These are phyloP conservation scores for Alaudala cheleensis DNA, from an alignment of 2,113 vertebrate species.

Conservation along the genomic window DNA sequence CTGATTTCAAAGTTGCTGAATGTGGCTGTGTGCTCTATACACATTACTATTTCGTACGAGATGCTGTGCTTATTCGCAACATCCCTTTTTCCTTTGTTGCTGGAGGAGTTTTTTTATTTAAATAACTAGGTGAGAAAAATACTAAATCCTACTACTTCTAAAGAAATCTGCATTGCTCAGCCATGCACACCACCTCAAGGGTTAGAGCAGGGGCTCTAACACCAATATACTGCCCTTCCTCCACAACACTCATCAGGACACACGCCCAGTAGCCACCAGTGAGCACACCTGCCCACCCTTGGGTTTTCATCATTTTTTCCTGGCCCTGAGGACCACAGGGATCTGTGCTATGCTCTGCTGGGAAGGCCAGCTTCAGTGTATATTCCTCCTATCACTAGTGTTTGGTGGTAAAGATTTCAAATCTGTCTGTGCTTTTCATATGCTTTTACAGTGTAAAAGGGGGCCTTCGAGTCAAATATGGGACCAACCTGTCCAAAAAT, in stretches of 20 bases:
- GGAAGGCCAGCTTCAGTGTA: neutral
- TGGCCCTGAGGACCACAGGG: rapidly evolving
- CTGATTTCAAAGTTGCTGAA: neutral
- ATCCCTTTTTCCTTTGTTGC: neutral
- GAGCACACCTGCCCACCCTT: rapidly evolving
- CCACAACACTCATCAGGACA: neutral
- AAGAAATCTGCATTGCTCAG: neutral
- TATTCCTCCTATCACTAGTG: neutral
- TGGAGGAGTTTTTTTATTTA: neutral
- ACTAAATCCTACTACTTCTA: neutral
- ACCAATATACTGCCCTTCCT: neutral
- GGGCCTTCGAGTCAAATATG: neutral
- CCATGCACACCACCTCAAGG: neutral
- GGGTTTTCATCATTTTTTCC: neutral
- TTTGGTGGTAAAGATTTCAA: neutral
- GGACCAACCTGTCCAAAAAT: neutral
- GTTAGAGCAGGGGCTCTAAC: neutral
- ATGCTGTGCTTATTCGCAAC: neutral
- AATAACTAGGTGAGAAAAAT: neutral
- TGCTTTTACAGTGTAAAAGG: neutral
- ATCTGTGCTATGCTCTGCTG: neutral
- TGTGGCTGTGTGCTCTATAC: neutral
- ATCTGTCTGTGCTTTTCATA: neutral
- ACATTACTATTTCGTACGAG: neutral
- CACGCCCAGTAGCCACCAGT: rapidly evolving